These are phyloP conservation scores for Lucifuga dentata DNA, from an alignment of 2,113 vertebrate species.

Conservation along the genomic window DNA sequence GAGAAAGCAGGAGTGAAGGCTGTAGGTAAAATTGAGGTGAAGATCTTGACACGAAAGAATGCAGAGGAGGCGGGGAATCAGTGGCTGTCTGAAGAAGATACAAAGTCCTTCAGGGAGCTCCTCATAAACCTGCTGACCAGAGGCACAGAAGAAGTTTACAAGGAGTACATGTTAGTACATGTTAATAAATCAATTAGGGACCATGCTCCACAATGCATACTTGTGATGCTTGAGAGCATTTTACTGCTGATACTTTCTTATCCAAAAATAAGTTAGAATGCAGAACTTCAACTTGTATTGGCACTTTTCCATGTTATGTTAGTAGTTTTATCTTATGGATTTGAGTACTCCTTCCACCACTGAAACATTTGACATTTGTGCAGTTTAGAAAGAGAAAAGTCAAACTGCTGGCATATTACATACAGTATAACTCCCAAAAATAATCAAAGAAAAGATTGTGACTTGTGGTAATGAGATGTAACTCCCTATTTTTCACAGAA, in stretches of 20 bases:
- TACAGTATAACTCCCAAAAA: slow-evolving; percentile 36
- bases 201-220: no score
- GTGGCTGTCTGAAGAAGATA: slow-evolving; percentile 94
- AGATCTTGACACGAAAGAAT: slow-evolving; percentile 88
- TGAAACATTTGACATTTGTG: not conserved
- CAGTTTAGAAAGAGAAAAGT: slow-evolving; percentile 4
- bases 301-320: no score
- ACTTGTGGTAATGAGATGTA: slow-evolving; percentile 34
- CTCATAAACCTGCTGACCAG: slow-evolving; percentile 94
- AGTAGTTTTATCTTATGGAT: no score
- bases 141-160: slow-evolving; percentile 90
- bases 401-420: slow-evolving; percentile 25
- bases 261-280: no score
- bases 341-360: no score
- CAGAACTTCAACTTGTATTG: no score
- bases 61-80: slow-evolving; percentile 88
- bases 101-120: slow-evolving; percentile 92
- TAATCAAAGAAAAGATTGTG: slow-evolving; percentile 24
- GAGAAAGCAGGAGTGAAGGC: slow-evolving; percentile 95
- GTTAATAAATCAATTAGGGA: no score
- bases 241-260: no score
- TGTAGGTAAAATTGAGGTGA: slow-evolving; percentile 95
- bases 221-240: no score
- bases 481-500: slow-evolving; percentile 52
- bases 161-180: slow-evolving; percentile 87